These are phyloP conservation scores for Hemiprocne comata DNA, from an alignment of 2,113 vertebrate species.

Conservation along the genomic window DNA sequence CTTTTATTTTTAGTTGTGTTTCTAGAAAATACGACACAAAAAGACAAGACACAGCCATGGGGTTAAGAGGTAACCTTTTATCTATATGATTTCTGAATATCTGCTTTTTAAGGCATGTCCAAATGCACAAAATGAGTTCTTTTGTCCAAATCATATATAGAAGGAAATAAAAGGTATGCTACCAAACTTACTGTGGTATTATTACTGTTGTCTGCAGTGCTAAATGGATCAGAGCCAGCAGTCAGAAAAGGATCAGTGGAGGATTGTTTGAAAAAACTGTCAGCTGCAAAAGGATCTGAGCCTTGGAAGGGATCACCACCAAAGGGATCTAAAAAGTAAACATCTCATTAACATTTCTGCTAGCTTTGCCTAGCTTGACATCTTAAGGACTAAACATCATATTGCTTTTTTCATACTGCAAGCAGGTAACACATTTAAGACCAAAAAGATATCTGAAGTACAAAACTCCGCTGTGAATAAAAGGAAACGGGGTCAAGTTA, in stretches of 20 bases:
- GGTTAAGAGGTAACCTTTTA: neutral
- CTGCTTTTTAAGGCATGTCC: neutral
- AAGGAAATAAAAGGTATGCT: neutral
- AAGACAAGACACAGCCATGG: neutral
- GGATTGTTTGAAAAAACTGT: slow-evolving; percentile 89
- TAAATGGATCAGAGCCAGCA: slow-evolving; percentile 80
- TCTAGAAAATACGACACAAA: neutral
- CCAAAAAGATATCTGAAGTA: neutral
- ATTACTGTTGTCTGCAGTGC: slow-evolving; percentile 52
- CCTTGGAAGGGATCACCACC: slow-evolving; percentile 97
- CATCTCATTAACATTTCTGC: neutral
- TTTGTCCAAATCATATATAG: neutral
- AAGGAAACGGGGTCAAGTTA: no score
- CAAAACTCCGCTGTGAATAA: neutral
- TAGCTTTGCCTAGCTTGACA: neutral
- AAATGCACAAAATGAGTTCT: neutral
- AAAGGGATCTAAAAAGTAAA: slow-evolving; percentile 86
- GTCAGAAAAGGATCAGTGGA: slow-evolving; percentile 80
- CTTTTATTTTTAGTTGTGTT: neutral
- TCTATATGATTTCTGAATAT: neutral
- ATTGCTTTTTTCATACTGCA: neutral
- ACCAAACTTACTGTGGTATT: slow-evolving; percentile 66
- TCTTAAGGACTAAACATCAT: neutral
- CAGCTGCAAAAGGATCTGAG: slow-evolving; percentile 94
- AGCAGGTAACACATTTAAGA: neutral